A percentile compares a stretch with the other conserved stretches of the same genome.
phyloP scores from a whole-genome alignment of 2,797 vertebrate species.

The Gephyroberyx darwinii region DNA sequence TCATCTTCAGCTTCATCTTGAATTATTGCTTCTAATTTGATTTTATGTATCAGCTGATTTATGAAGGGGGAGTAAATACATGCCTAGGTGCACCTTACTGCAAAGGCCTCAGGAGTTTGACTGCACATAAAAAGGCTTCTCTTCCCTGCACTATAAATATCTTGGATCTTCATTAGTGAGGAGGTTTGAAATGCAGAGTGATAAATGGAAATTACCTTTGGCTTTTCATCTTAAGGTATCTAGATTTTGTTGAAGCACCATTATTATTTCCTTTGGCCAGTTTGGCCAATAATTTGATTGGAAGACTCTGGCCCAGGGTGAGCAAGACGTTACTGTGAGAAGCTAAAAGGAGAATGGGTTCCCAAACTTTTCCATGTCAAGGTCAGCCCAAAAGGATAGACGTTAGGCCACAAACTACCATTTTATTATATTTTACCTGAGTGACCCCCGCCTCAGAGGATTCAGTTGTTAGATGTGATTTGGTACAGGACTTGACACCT shows the following conservation, averaged over 20 bases:
- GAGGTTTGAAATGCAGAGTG: constrained; percentile 32
- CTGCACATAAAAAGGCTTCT: constrained; percentile 38
- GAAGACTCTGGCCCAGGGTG: too few species aligned
- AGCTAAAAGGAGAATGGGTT: too few species aligned
- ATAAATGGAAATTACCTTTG: constrained; percentile 53
- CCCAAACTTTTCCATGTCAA: too few species aligned
- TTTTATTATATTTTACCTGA: too few species aligned
- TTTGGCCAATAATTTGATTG: too few species aligned
- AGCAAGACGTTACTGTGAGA: too few species aligned
- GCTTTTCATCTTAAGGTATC: constrained; percentile 25
- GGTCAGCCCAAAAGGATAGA: too few species aligned
- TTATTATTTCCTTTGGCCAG: too few species aligned
- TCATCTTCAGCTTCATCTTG: constrained; percentile 39
- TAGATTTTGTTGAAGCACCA: not conserved
- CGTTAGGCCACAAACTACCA: too few species aligned
- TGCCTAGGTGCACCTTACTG: constrained; percentile 32
- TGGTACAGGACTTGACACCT: too few species aligned
- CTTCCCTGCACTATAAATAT: constrained; percentile 54
- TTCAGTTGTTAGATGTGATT: too few species aligned
- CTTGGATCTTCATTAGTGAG: constrained; percentile 49
- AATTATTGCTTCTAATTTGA: constrained; percentile 49
- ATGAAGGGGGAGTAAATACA: constrained; percentile 52
- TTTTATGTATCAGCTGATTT: constrained; percentile 48
- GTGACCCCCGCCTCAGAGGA: too few species aligned
- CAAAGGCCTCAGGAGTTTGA: constrained; percentile 47